Evolutionary conservation across 2,888 invertebrate genomes (phyloP), one percentile per base, ranked within the genome.

Genomic region (Pardosa pseudoannulata): DNA sequence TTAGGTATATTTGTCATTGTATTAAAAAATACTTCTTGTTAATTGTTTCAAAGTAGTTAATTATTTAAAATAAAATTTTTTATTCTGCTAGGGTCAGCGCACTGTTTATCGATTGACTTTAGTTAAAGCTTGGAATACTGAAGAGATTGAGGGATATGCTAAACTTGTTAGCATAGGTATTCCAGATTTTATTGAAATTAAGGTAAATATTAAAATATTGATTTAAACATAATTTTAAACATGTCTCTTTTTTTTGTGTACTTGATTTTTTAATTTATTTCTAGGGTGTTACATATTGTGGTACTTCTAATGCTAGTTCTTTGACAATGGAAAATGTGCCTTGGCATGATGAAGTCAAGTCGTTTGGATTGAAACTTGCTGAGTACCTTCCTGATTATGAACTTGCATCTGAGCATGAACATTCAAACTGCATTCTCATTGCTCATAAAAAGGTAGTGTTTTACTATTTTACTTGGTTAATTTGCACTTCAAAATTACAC

Each of bases 321-420:
- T 89, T 94, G 82, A 94, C 93, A 3, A 94, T 94, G 94, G 91
- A 93, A 89, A 94, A 94, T 90, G 93, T 94, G 1, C 94, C 94
- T 0, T 94, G 93, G 93, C 93, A 94, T 89, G 92, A 93, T 88
- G 94, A 94, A 90, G 93, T 93, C 0, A 91, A 93, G 1, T 89
- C 90, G 1, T 93, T 94, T 90, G 92, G 92, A 13, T 89, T 91
- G 87, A 91, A 92, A 88, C 90, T 94, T 67, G 90, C 90, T 1
- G 91, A 91, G n/a, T 89, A 90, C 23, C 89, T 93, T 36, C 91
- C 92, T 6, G 91, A 92, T 74, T 94, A 94, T 89, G 93, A 92
- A 71, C 91, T 94, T 27, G 93, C 93, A 1, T 92, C 92, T 32
- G 94, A 94, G 90, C 94, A 94, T 90, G 93, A 93, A 89, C 94